phyloP scores from a whole-genome alignment of 2,113 vertebrate genomes.

The Caracal caracal region DNA sequence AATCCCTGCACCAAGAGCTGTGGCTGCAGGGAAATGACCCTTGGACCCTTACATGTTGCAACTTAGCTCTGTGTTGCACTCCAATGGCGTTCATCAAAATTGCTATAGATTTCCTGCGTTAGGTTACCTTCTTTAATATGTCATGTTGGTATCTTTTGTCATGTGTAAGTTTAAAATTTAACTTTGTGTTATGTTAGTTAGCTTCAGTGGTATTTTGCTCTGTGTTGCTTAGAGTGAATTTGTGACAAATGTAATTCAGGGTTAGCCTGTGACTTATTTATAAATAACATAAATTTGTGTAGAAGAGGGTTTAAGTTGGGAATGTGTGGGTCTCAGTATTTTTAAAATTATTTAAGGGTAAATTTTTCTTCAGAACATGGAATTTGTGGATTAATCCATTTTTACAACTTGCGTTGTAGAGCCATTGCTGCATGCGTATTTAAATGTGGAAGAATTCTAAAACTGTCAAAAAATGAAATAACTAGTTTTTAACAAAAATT shows the following conservation, averaged over 20 bases:
- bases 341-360: slow-evolving; percentile 64
- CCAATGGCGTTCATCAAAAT: background rate
- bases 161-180: background rate
- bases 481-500: background rate
- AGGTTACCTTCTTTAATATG: background rate
- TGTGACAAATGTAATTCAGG: background rate
- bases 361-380: slow-evolving; percentile 39
- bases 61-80: background rate
- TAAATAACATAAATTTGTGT: slow-evolving; percentile 65
- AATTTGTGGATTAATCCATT: slow-evolving; percentile 35
- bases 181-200: background rate
- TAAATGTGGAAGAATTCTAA: slow-evolving; percentile 7
- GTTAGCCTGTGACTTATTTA: slow-evolving; percentile 63
- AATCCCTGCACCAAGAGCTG: background rate
- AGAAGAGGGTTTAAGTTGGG: slow-evolving; percentile 12
- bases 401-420: background rate
- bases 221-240: background rate
- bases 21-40: background rate
- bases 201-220: background rate
- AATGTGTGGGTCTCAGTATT: background rate
- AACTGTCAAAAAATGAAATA: background rate
- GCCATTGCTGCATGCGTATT: slow-evolving; percentile 17
- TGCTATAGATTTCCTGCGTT: background rate
- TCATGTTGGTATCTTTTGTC: background rate
- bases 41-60: background rate